These are phyloP conservation scores for Bombycilla garrulus DNA, from an alignment of 2,113 vertebrate species.

Conservation along the genomic window DNA sequence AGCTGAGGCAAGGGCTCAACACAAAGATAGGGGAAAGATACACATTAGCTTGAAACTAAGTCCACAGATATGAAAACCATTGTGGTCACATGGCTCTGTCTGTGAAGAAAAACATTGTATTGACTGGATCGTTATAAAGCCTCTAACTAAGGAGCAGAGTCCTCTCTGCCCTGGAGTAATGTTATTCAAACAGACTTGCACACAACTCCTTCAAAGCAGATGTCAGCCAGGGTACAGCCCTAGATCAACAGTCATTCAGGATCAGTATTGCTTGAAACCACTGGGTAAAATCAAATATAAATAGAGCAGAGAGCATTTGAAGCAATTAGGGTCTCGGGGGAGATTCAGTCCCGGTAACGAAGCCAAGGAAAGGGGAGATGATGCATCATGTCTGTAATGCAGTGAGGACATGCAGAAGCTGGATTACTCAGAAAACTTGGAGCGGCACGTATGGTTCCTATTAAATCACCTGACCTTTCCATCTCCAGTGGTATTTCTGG, in stretches of 20 bases:
- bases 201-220: neutral
- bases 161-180: neutral
- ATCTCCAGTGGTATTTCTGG: neutral
- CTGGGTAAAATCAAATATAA: constrained; percentile 31
- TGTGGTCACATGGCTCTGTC: neutral
- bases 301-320: constrained; percentile 28
- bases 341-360: neutral
- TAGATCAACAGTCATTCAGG: constrained; percentile 15
- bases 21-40: neutral
- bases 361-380: constrained; percentile 6
- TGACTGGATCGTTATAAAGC: neutral
- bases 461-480: constrained; percentile 22
- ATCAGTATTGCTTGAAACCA: constrained; percentile 17
- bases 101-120: neutral
- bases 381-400: neutral
- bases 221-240: neutral
- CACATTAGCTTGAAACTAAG: neutral
- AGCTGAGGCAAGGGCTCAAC: neutral
- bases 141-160: neutral
- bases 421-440: neutral
- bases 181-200: constrained; percentile 6
- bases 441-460: neutral
- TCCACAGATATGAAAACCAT: neutral
- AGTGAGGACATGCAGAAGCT: constrained; percentile 26
- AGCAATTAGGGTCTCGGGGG: neutral